Evolutionary conservation across 2,888 invertebrate species (phyloP).

Genomic region (Rhopalosiphum nymphaeae): DNA sequence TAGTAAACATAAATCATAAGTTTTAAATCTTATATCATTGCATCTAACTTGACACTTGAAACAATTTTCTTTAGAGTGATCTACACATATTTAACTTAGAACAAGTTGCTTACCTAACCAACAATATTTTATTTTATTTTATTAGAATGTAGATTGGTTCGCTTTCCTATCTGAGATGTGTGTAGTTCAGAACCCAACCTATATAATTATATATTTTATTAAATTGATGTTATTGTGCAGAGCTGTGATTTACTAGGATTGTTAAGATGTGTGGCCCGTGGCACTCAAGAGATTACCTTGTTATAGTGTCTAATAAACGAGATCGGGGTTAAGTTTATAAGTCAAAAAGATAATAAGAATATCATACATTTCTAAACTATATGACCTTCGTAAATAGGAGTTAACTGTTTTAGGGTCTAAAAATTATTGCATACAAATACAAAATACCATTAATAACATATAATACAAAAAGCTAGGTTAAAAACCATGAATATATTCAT

Average conservation of each 20-base stretch:
- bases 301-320: not conserved
- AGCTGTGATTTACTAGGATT: not conserved
- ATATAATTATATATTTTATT: constrained; percentile 8
- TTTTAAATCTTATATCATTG: not conserved
- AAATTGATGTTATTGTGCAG: not conserved
- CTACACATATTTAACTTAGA: not conserved
- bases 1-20: not conserved
- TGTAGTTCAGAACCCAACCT: not conserved
- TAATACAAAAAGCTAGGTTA: not conserved
- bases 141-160: not conserved
- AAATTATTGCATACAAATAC: not conserved
- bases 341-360: not conserved
- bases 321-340: constrained; percentile 6
- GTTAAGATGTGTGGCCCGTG: not conserved
- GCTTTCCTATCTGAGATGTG: not conserved
- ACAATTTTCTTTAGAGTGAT: not conserved
- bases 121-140: not conserved
- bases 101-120: not conserved
- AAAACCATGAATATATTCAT: not conserved
- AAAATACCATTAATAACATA: not conserved
- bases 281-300: not conserved
- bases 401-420: not conserved
- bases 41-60: not conserved
- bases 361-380: not conserved
- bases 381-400: not conserved